A percentile compares a stretch with the other conserved stretches of the same genome.
phyloP scores from a whole-genome alignment of 2,888 invertebrate species.

The Leptinotarsa haldemani region DNA sequence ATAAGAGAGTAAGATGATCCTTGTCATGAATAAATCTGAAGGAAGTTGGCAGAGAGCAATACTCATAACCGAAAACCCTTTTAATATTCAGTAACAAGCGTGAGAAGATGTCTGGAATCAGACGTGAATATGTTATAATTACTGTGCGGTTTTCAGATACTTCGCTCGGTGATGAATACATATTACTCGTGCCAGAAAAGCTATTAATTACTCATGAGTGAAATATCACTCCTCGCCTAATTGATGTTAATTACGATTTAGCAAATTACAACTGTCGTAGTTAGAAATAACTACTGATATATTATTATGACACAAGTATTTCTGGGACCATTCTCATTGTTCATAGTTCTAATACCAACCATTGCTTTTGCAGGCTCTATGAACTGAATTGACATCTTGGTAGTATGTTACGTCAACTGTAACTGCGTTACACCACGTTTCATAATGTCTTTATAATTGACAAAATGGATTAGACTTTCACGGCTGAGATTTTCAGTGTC shows the following conservation, averaged over 20 bases:
- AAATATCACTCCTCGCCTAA: neutral
- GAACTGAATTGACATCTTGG: too few species aligned
- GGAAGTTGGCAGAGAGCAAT: too few species aligned
- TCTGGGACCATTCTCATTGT: neutral
- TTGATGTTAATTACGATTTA: slow-evolving; percentile 2
- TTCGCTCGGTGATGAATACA: neutral
- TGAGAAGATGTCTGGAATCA: neutral
- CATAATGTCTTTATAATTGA: too few species aligned
- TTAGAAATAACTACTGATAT: neutral
- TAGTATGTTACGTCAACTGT: too few species aligned
- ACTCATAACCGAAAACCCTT: neutral
- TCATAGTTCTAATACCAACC: too few species aligned
- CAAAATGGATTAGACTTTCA: too few species aligned
- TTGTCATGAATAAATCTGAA: too few species aligned
- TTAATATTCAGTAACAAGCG: neutral
- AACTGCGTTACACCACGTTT: too few species aligned
- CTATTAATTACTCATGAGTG: neutral
- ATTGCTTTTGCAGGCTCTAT: too few species aligned
- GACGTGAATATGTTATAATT: neutral
- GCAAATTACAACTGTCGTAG: neutral
- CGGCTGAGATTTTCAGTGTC: too few species aligned
- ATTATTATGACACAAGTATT: neutral
- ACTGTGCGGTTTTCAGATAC: neutral
- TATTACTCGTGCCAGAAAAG: neutral
- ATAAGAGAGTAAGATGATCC: too few species aligned